Conservation (phyloP, 2,113 vertebrate species). For the Porphyrio hochstetteri region DNA sequence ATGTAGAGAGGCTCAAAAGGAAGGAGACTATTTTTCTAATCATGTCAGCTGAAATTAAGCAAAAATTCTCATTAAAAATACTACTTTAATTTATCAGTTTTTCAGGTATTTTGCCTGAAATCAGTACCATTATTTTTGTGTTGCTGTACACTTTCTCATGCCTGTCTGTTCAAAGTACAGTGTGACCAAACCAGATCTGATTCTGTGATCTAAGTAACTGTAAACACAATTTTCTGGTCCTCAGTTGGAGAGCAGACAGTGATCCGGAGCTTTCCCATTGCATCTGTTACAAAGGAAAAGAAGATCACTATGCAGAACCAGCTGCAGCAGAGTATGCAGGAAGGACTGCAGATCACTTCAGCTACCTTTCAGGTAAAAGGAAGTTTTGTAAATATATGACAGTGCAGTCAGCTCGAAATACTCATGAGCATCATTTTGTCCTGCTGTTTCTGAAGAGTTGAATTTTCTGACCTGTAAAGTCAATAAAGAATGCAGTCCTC, state of each 20-base stretch:
- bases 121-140: neutral
- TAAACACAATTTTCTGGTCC: slow-evolving; percentile 8
- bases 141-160: neutral
- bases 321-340: slow-evolving; percentile 95
- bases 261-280: slow-evolving; percentile 92
- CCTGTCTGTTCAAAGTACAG: neutral
- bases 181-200: neutral
- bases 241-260: slow-evolving; percentile 94
- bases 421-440: neutral
- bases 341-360: slow-evolving; percentile 93
- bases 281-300: slow-evolving; percentile 95
- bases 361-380: slow-evolving; percentile 91
- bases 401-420: neutral
- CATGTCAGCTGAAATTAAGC: neutral
- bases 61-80: neutral
- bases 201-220: neutral
- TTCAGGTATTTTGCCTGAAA: neutral
- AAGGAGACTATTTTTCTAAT: neutral
- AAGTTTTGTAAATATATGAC: neutral
- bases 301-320: slow-evolving; percentile 96
- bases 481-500: neutral
- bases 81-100: neutral
- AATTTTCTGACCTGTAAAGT: neutral
- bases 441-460: neutral
- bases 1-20: neutral